Evolutionary conservation across 2,113 vertebrate species (phyloP).

Genomic region (Chaetops frenatus): DNA sequence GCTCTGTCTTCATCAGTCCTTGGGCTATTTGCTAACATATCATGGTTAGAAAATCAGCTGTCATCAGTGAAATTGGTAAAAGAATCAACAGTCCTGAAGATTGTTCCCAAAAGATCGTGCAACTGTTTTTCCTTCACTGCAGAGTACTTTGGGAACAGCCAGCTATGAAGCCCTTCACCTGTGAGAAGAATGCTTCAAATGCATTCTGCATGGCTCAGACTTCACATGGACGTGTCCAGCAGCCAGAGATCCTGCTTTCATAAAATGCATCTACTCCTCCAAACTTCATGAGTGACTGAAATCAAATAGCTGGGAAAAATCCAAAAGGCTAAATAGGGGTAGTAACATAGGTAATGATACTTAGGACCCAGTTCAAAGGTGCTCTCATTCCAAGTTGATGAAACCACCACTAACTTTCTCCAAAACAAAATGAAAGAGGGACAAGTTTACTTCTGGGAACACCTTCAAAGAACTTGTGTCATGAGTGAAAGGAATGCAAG

Average conservation of each 20-base stretch:
- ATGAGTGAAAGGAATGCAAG: background rate
- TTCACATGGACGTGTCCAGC: background rate
- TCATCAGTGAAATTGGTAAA: background rate
- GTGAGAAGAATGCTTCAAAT: background rate
- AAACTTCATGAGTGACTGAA: background rate
- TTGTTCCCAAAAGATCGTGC: background rate
- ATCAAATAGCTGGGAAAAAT: background rate
- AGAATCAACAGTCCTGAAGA: background rate
- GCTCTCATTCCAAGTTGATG: background rate
- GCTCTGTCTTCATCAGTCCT: background rate
- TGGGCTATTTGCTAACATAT: background rate
- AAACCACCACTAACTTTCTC: background rate
- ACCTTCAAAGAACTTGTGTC: background rate
- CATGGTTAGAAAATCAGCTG: background rate
- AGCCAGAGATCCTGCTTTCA: background rate
- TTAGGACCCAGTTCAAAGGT: background rate
- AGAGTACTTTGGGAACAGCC: background rate
- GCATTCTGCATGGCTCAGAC: background rate
- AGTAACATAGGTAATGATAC: accelerated
- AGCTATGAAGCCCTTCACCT: background rate
- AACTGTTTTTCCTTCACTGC: background rate
- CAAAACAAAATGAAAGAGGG: background rate
- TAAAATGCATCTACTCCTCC: background rate
- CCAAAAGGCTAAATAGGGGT: background rate
- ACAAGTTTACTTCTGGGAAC: background rate